These are phyloP conservation scores for Minunthozetes semirufus DNA, from an alignment of 2,888 invertebrate genomes.

Conservation along the genomic window DNA sequence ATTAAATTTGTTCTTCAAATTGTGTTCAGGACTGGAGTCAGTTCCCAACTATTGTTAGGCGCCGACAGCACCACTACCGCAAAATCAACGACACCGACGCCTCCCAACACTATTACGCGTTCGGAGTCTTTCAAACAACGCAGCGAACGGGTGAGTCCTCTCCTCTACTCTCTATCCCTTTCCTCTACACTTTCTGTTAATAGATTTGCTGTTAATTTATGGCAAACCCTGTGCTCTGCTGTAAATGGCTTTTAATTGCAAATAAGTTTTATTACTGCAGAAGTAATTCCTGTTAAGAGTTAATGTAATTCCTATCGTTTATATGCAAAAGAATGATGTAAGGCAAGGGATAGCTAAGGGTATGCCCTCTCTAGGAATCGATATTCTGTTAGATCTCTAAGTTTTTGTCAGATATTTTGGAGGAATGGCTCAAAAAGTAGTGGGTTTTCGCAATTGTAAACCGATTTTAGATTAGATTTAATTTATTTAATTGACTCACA, in stretches of 20 bases:
- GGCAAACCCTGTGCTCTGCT: not conserved
- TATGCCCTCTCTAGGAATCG: too few relatives aligned
- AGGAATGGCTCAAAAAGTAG: too few relatives aligned
- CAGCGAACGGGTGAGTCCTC: constrained; percentile 56
- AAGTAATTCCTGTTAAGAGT: not conserved
- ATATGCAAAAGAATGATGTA: not conserved
- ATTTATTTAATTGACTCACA: not conserved
- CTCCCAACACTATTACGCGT: constrained; percentile 52
- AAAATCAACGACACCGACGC: constrained; percentile 19
- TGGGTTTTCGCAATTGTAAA: not conserved
- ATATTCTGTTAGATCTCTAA: too few relatives aligned
- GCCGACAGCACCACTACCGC: not conserved
- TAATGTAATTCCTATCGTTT: constrained; percentile 1
- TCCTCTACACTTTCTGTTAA: too few relatives aligned
- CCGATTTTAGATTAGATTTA: not conserved
- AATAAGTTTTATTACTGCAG: not conserved
- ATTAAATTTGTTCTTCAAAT: not conserved
- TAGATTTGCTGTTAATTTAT: not conserved
- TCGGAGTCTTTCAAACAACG: constrained; percentile 68
- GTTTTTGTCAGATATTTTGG: too few relatives aligned
- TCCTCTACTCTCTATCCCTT: too few relatives aligned
- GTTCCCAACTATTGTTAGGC: not conserved
- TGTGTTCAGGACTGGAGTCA: not conserved
- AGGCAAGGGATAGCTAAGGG: not conserved
- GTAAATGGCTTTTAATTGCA: constrained; percentile 4